phyloP scores from a whole-genome alignment of 1,140 invertebrate genomes.

The Pygmarrhopalites habei region DNA sequence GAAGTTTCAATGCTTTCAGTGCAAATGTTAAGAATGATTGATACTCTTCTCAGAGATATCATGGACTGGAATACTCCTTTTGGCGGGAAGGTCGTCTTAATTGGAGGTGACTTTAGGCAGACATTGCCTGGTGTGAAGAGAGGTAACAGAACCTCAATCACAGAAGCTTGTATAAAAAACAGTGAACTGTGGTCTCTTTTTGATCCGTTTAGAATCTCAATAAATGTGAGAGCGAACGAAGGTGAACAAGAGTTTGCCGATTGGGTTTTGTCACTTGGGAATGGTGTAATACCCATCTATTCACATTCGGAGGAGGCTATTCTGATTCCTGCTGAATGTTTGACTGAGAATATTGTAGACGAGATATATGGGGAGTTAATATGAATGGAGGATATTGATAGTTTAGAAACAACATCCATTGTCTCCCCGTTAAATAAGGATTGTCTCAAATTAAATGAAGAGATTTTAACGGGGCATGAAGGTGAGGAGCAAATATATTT shows the following conservation, averaged over 20 bases:
- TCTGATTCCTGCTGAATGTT: neutral
- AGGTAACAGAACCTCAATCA: neutral
- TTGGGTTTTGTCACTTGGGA: conserved; percentile 1
- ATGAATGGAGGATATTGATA: neutral
- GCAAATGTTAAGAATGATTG: neutral
- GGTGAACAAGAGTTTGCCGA: neutral
- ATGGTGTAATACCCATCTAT: neutral
- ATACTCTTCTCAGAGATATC: conserved; percentile 2
- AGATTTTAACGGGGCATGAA: neutral
- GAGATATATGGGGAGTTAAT: neutral
- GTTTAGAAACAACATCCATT: neutral
- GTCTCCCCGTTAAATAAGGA: conserved; percentile 5
- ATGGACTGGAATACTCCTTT: conserved; percentile 12
- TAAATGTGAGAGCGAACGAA: neutral
- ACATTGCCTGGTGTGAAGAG: neutral
- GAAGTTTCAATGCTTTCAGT: conserved; percentile 5
- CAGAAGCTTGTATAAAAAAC: neutral
- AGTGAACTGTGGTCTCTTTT: neutral
- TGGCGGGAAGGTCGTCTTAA: conserved; percentile 19
- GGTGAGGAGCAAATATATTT: neutral
- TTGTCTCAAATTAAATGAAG: neutral
- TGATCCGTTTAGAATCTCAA: neutral
- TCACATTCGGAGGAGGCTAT: neutral
- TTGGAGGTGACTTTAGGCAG: conserved; percentile 14
- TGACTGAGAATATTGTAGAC: neutral